Percentiles rank a stretch among this genome's conserved stretches.
These are phyloP conservation scores for Plectrocnemia conspersa DNA, from an alignment of 1,140 invertebrate genomes.

Conservation along the genomic window DNA sequence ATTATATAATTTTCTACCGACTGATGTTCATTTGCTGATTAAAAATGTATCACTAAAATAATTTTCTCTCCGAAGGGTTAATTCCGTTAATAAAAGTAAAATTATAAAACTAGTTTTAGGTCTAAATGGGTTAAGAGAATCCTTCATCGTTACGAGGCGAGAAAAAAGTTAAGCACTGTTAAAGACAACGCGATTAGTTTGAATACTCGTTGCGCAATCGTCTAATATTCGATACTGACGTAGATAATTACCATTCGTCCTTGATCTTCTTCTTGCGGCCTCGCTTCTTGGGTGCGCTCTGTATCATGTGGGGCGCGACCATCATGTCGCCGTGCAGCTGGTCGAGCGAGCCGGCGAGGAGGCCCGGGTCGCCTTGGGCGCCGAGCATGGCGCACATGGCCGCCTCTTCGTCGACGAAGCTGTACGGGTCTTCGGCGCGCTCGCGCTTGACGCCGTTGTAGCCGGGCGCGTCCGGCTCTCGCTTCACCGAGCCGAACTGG, in stretches of 20 bases:
- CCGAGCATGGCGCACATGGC: constrained; percentile 53
- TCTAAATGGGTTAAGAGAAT: not conserved
- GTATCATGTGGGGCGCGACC: constrained; percentile 52
- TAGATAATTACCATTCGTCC: constrained; percentile 53
- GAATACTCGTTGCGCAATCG: no score
- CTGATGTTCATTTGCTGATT: no score
- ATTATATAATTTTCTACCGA: no score
- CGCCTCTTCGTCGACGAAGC: constrained; percentile 73
- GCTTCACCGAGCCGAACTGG: constrained; percentile 44
- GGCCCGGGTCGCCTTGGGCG: constrained; percentile 37
- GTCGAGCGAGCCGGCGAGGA: constrained; percentile 35
- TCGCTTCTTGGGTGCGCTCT: constrained; percentile 69
- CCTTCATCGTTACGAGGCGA: constrained; percentile 12
- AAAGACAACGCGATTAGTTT: no score
- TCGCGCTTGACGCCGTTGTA: constrained; percentile 56
- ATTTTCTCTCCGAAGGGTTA: no score
- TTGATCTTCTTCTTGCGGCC: constrained; percentile 76
- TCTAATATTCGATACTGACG: no score
- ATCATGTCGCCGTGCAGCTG: constrained; percentile 40
- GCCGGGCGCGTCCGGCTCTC: constrained; percentile 39
- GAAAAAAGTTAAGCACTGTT: no score
- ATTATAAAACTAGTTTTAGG: not conserved
- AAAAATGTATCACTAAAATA: no score
- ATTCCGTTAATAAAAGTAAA: no score
- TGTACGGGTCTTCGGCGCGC: constrained; percentile 68